Evolutionary conservation across 2,888 invertebrate species (phyloP), one percentile per base, ranked within the genome.

Genomic region (Perdita meconis): DNA sequence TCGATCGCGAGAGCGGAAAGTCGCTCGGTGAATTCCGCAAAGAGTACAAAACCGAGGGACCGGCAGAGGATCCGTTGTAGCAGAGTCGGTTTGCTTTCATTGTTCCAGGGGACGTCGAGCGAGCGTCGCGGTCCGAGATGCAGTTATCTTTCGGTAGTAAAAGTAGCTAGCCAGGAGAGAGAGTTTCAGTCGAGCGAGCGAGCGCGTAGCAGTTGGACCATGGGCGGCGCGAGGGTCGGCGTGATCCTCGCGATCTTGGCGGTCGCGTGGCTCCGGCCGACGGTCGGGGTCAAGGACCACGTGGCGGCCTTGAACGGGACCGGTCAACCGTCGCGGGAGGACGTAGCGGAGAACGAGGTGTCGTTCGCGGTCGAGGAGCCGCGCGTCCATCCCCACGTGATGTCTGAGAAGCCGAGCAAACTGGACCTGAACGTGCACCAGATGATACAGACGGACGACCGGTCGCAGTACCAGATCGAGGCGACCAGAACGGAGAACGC

Each of bases 401-500:
- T 68, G 60, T 24, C n/a, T 16, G 81, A 69, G 2, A 92, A 92
- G 72, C 92, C 92, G 0, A 86, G 84, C 30, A 92, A 91, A 68
- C 87, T 92, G 36, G 92, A 92, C 55, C 2, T 85, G 53, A 90
- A 92, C 67, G 44, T 87, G 2, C 80, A 82, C 10, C 88, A 87
- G 30, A 77, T 87, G 71, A 87, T 85, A 10, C 86, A 89, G n/a
- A 89, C 86, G 16, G 91, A 91, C 60, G 86, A 92, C 38, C 91
- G 90, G 16, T 91, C 93, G 69, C 88, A 89, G 36, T 87, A 93
- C 92, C 53, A 93, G 92, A 86, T 87, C 90, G 87, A 94, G 91
- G 87, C 94, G 90, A 88, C 94, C 92, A 85, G 93, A 91, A 80
- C 93, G 91, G 93, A 93, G 90, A 88, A 88, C 55, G 85, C 87